These are phyloP conservation scores for Synanthedon myopaeformis DNA, from an alignment of 2,888 invertebrate species.

Conservation along the genomic window DNA sequence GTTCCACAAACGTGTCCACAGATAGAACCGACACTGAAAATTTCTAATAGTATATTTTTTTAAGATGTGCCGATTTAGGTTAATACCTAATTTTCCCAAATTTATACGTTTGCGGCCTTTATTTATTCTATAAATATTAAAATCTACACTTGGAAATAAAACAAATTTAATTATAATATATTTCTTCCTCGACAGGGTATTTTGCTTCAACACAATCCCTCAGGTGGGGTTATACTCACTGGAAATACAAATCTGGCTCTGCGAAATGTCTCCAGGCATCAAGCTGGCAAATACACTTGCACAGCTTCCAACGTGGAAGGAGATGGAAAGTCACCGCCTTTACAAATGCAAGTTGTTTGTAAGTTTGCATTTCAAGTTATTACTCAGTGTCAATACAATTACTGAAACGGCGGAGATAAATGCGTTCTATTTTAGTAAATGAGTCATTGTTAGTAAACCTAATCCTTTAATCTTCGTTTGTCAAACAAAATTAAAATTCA, in stretches of 20 bases:
- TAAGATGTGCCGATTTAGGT: too few species aligned
- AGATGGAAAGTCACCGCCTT: slow-evolving; percentile 85
- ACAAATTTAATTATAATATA: too few species aligned
- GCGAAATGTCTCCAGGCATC: slow-evolving; percentile 82
- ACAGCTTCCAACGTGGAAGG: slow-evolving; percentile 93
- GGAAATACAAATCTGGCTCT: slow-evolving; percentile 82
- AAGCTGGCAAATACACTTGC: slow-evolving; percentile 89
- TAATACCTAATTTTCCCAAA: too few species aligned
- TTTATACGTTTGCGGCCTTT: background rate
- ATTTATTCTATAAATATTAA: slow-evolving; percentile 1
- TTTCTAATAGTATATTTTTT: too few species aligned
- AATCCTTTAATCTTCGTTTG: too few species aligned
- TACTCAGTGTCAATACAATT: too few species aligned
- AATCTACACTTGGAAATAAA: background rate
- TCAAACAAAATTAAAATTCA: too few species aligned
- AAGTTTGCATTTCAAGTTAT: slow-evolving; percentile 59
- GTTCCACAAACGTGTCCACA: too few species aligned
- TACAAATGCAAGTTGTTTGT: slow-evolving; percentile 92
- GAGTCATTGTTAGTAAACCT: too few species aligned
- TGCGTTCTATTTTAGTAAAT: too few species aligned
- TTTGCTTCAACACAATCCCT: slow-evolving; percentile 84
- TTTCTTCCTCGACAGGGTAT: slow-evolving; percentile 72
- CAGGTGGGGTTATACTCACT: slow-evolving; percentile 85
- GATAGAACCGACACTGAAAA: too few species aligned
- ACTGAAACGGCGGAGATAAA: background rate